Evolutionary conservation across 92 coral and sea anemone species (phyloP).

Genomic region (Porites cylindrica): DNA sequence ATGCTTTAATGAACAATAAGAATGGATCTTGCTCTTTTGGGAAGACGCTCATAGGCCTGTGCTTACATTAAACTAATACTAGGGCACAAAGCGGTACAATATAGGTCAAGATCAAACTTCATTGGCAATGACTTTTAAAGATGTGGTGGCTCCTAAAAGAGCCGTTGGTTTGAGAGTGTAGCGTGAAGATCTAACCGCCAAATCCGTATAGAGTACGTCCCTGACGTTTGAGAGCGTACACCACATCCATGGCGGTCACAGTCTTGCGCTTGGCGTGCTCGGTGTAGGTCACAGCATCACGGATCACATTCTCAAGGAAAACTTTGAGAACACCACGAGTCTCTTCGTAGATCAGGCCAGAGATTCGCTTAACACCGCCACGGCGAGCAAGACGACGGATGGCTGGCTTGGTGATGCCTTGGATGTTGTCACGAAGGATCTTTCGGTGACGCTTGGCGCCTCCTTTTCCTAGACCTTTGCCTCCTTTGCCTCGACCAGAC

Average conservation of each 20-base stretch:
- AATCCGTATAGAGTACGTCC: conserved; percentile 94
- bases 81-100: no score
- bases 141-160: no score
- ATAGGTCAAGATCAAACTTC: not conserved
- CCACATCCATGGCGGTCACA: conserved; percentile 93
- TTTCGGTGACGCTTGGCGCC: conserved; percentile 98
- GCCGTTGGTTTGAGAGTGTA: no score
- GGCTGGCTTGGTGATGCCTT: conserved; percentile 88
- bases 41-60: not conserved
- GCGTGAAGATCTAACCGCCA: conserved; percentile 54
- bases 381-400: conserved; percentile 95
- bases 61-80: no score
- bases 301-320: conserved; percentile 98
- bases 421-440: conserved; percentile 96
- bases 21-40: conserved; percentile 20
- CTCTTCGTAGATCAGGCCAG: conserved; percentile 96
- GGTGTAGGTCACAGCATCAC: conserved; percentile 97
- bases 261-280: conserved; percentile 96
- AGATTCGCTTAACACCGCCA: conserved; percentile 94
- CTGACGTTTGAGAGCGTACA: conserved; percentile 92
- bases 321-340: conserved; percentile 98
- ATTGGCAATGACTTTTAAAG: no score
- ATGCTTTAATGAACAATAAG: no score
- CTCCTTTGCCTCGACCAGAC: conserved; percentile 96
- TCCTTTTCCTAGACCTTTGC: conserved; percentile 96